These are phyloP conservation scores for Pygathrix nemaeus DNA, from an alignment of 2,113 vertebrate species.

Conservation along the genomic window DNA sequence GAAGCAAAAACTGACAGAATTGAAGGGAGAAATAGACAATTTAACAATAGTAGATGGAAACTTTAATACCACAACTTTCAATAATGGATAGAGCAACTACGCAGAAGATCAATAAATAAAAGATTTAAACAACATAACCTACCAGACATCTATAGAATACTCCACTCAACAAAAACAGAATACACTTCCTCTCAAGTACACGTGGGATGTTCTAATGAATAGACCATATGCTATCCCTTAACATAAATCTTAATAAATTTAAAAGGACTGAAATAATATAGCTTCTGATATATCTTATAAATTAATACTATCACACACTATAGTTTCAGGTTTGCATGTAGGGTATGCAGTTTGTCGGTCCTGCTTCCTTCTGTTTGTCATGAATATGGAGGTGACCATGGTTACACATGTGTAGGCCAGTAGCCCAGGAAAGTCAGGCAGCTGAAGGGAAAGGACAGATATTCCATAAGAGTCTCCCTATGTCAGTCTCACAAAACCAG, in stretches of 20 bases:
- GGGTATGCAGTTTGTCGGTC: not conserved
- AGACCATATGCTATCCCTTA: too few species aligned
- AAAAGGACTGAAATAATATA: too few species aligned
- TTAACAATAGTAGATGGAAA: too few species aligned
- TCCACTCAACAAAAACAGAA: too few species aligned
- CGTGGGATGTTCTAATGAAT: rapidly evolving
- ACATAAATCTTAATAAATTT: too few species aligned
- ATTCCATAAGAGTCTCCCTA: not conserved
- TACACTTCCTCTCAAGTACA: too few species aligned
- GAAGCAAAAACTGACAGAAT: not conserved
- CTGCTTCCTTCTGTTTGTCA: not conserved
- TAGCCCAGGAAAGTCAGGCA: not conserved
- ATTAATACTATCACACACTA: not conserved
- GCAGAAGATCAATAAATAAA: too few species aligned
- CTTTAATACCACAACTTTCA: too few species aligned
- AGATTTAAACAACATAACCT: too few species aligned
- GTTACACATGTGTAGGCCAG: not conserved
- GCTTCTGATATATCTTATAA: not conserved
- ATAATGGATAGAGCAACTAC: too few species aligned
- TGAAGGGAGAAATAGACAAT: too few species aligned
- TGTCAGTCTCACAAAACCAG: not conserved
- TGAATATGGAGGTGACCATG: not conserved
- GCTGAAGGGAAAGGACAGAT: not conserved
- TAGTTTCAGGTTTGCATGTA: not conserved
- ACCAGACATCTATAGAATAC: too few species aligned